Evolutionary conservation across 2,113 vertebrate genomes (phyloP), one percentile per base, ranked within the genome.

Genomic region (Vidua chalybeata): DNA sequence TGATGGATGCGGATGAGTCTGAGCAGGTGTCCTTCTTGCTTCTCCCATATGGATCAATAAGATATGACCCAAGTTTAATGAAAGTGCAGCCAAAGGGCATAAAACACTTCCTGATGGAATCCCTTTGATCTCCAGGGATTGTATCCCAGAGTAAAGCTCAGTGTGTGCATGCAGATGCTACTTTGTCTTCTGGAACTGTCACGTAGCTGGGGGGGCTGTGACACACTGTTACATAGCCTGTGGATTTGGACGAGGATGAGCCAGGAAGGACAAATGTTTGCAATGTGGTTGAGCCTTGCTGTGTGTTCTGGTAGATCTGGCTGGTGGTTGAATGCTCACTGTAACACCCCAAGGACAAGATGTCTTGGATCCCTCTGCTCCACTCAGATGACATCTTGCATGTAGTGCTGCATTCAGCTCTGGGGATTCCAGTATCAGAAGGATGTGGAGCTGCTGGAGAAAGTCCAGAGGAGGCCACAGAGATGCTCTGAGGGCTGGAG

Each of bases 121-220:
- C 27, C 31, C 22, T 35, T 61, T 83, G 30, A 33, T 59, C 35
- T 58, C n/a, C 37, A 22, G 43, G 51, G 41, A 22, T 39, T 9
- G 0, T 7, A 10, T 26, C 27, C 8, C 37, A 10, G 27, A 41
- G 49, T 33, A 35, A 33, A 59, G 52, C 48, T 35, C 26, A 10
- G 14, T 0, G 0, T 21, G 31, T 15, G 15, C 23, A 3, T 4
- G 8, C 10, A 39, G 68, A 6, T 22, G 22, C 56, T 39, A 66
- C 21, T 49, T 33, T 75, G 43, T 33, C 43, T 43, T 41, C 20
- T 0, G 5, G 33, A 23, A 39, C 39, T 67, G 49, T 49, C 0
- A 3, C 0, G 0, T n/a, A 20, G 64, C 82, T 48, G 56, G 8
- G 27, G 48, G 37, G 17, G 13, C 43, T 64, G 33, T 59, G 41